phyloP scores from a whole-genome alignment of 1,140 invertebrate genomes.

The Drosophila trapezifrons region DNA sequence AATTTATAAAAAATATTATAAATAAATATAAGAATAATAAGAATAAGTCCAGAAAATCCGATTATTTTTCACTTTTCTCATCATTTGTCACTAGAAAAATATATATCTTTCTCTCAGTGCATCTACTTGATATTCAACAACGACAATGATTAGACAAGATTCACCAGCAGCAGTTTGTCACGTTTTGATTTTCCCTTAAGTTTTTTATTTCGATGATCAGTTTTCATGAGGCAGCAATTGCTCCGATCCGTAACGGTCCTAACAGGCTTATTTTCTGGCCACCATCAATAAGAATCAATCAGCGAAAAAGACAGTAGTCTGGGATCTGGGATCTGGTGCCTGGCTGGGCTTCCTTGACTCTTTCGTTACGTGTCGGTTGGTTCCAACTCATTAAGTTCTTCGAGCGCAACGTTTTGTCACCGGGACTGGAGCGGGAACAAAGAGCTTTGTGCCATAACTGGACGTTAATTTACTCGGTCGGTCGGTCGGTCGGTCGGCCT shows the following conservation, averaged over 20 bases:
- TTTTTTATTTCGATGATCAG: conserved; percentile 39
- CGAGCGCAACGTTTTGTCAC: conserved; percentile 65
- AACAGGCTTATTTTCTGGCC: conserved; percentile 50
- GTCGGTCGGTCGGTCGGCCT: conserved; percentile 16
- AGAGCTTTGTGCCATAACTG: conserved; percentile 62
- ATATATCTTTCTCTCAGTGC: conserved; percentile 23
- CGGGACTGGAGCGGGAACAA: conserved; percentile 33
- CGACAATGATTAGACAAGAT: conserved; percentile 67
- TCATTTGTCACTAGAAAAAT: too few relatives aligned
- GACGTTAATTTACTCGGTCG: conserved; percentile 61
- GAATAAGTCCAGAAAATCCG: too few relatives aligned
- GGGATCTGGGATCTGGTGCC: too few relatives aligned
- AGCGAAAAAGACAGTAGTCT: conserved; percentile 13
- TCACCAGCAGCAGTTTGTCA: conserved; percentile 57
- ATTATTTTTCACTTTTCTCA: neutral
- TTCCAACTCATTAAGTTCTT: conserved; percentile 73
- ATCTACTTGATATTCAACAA: conserved; percentile 53
- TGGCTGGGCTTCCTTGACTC: conserved; percentile 9
- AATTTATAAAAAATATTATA: too few relatives aligned
- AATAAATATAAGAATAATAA: too few relatives aligned
- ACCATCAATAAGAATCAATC: conserved; percentile 56
- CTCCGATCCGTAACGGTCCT: conserved; percentile 40
- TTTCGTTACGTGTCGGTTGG: conserved; percentile 40
- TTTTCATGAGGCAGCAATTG: conserved; percentile 62
- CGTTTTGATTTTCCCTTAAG: conserved; percentile 45